Percentiles rank a stretch among this genome's conserved stretches.
phyloP scores from a whole-genome alignment of 2,797 vertebrate species.

The Cirrhinus molitorella region DNA sequence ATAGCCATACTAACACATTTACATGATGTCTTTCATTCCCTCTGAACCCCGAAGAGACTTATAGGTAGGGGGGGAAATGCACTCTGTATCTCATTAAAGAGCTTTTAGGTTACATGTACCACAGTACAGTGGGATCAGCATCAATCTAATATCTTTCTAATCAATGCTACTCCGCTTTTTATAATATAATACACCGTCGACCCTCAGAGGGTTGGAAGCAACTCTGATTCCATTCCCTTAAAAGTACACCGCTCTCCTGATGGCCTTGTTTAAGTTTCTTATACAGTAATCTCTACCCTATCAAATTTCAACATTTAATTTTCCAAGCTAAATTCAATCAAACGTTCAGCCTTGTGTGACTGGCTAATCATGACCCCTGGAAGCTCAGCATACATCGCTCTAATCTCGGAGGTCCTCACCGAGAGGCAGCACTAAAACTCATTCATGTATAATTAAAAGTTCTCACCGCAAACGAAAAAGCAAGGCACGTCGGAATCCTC shows the following conservation, averaged over 20 bases:
- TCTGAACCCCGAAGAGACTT: neutral
- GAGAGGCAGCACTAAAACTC: slow-evolving; percentile 55
- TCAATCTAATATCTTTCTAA: slow-evolving; percentile 21
- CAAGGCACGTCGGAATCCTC: slow-evolving; percentile 39
- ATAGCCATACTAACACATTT: neutral
- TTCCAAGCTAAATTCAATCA: slow-evolving; percentile 61
- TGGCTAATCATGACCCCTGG: slow-evolving; percentile 61
- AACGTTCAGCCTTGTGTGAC: slow-evolving; percentile 61
- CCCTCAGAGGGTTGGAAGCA: slow-evolving; percentile 5
- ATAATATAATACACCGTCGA: neutral
- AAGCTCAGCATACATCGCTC: slow-evolving; percentile 46
- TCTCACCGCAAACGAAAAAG: slow-evolving; percentile 46
- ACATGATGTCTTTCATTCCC: neutral
- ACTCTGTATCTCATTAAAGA: neutral
- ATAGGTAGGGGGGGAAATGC: neutral
- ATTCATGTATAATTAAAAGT: slow-evolving; percentile 66
- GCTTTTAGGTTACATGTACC: slow-evolving; percentile 12
- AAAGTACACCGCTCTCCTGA: slow-evolving; percentile 20
- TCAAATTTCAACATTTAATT: slow-evolving; percentile 53
- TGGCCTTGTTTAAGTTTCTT: slow-evolving; percentile 34
- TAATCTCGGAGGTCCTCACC: slow-evolving; percentile 46
- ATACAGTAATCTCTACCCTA: slow-evolving; percentile 42
- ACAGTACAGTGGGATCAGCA: neutral
- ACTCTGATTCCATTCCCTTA: slow-evolving; percentile 25
- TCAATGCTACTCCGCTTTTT: slow-evolving; percentile 17